A percentile compares a stretch with the other conserved stretches of the same genome.
phyloP scores from a whole-genome alignment of 2,888 invertebrate genomes.

The Orchestes rusci region DNA sequence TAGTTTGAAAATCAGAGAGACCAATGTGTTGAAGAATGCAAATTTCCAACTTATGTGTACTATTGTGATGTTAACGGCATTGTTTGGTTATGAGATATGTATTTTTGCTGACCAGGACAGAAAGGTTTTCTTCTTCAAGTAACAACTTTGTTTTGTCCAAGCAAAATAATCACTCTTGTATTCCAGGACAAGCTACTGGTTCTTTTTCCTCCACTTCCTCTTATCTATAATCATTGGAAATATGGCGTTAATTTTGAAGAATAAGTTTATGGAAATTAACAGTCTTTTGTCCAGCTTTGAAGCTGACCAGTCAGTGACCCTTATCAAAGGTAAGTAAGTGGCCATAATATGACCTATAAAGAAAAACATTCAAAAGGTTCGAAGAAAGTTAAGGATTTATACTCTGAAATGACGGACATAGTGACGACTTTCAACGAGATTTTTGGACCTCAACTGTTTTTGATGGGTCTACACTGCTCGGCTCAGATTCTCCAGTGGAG shows the following conservation, averaged over 20 bases:
- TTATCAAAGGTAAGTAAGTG: constrained; percentile 16
- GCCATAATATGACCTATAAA: background rate
- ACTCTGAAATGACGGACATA: constrained; percentile 8
- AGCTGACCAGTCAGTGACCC: constrained; percentile 5
- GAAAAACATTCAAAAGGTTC: constrained; percentile 3
- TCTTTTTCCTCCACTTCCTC: constrained; percentile 20
- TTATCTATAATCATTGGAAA: constrained; percentile 19
- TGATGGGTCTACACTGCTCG: constrained; percentile 22
- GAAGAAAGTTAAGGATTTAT: constrained; percentile 17
- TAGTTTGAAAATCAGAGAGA: constrained; percentile 2
- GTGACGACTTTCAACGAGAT: constrained; percentile 16
- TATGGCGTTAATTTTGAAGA: constrained; percentile 18
- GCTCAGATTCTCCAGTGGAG: constrained; percentile 21
- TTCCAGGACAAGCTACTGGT: constrained; percentile 15
- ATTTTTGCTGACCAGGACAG: constrained; percentile 5
- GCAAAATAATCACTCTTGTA: background rate
- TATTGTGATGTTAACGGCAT: constrained; percentile 5
- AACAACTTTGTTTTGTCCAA: constrained; percentile 2
- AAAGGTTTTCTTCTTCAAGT: constrained; percentile 18
- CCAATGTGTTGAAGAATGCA: constrained; percentile 14
- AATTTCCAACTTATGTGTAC: constrained; percentile 13
- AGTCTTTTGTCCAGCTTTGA: constrained; percentile 8
- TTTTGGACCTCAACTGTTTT: constrained; percentile 17
- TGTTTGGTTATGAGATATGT: constrained; percentile 13
- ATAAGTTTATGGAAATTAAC: constrained; percentile 18